phyloP scores from a whole-genome alignment of 2,888 invertebrate genomes.

The Seladonia tumulorum region DNA sequence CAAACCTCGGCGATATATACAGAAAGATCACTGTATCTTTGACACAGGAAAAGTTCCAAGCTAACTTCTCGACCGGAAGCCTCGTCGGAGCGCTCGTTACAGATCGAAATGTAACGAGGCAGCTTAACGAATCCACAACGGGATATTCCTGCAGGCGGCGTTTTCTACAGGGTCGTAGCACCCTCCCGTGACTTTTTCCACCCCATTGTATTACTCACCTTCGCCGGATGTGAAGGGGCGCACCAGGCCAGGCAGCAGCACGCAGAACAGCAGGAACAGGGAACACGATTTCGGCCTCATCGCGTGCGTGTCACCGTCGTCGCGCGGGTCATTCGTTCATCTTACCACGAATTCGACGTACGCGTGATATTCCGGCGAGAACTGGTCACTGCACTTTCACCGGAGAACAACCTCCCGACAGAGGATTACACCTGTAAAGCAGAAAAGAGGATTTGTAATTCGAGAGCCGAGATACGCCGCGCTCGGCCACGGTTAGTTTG shows the following conservation, averaged over 20 bases:
- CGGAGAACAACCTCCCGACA: neutral
- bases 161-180: neutral
- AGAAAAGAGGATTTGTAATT: constrained; percentile 5
- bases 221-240: constrained; percentile 81
- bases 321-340: constrained; percentile 79
- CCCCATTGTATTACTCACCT: constrained; percentile 74
- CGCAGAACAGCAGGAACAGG: constrained; percentile 79
- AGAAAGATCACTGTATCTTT: neutral
- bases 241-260: constrained; percentile 77
- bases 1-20: no score
- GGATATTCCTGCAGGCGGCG: constrained; percentile 18
- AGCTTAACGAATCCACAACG: constrained; percentile 71
- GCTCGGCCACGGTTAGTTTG: neutral
- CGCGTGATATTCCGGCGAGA: neutral
- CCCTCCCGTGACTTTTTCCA: neutral
- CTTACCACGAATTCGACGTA: constrained; percentile 51
- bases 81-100: neutral
- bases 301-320: constrained; percentile 74
- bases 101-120: constrained; percentile 20
- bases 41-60: neutral
- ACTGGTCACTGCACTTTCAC: constrained; percentile 40
- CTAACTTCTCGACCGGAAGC: neutral
- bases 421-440: constrained; percentile 53
- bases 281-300: constrained; percentile 82
- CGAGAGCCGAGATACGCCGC: neutral